Percentiles rank a stretch among this genome's conserved stretches.
Evolutionary conservation across 2,797 vertebrate species (phyloP).

Genomic region (Acanthis flammea): DNA sequence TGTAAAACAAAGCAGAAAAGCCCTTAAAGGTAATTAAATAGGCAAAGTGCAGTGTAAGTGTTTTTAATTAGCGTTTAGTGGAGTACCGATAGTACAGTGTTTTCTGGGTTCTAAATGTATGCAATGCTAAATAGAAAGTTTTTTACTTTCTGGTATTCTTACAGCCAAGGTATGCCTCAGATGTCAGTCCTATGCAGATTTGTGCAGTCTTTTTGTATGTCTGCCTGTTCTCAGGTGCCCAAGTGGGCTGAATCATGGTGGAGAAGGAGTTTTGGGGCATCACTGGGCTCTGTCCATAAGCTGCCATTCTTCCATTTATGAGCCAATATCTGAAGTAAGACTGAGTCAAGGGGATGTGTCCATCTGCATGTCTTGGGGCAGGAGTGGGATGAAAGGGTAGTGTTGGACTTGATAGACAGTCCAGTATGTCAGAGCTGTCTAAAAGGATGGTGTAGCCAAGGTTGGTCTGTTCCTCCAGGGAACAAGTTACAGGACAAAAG

Average conservation of each 20-base stretch:
- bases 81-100: background rate
- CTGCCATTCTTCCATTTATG: background rate
- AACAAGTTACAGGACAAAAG: background rate
- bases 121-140: background rate
- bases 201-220: background rate
- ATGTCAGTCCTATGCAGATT: background rate
- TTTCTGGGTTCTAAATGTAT: background rate
- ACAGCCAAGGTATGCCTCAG: background rate
- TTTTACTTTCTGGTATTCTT: background rate
- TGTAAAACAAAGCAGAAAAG: background rate
- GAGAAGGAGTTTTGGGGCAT: background rate
- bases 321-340: background rate
- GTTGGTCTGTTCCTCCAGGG: background rate
- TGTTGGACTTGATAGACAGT: background rate
- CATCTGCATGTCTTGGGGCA: background rate
- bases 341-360: background rate
- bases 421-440: accelerated
- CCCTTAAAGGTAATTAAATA: background rate
- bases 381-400: background rate
- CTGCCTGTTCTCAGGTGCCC: background rate
- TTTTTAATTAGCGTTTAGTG: background rate
- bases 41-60: background rate
- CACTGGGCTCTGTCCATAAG: background rate
- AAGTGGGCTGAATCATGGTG: background rate
- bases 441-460: background rate